Conservation (phyloP, 2,888 invertebrate species). For the Dicyrtomina minuta region DNA sequence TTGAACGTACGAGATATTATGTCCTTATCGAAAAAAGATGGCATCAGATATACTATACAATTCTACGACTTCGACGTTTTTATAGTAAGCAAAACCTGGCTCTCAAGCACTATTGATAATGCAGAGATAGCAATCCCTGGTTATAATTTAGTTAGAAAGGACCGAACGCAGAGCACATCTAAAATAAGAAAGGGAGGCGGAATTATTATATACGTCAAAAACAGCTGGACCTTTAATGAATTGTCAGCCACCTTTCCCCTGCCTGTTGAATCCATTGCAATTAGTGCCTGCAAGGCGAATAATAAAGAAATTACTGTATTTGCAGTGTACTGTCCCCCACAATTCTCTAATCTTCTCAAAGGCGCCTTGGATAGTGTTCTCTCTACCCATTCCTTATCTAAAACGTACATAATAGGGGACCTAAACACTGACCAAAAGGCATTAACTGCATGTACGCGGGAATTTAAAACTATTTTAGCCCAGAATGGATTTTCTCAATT, state of each 20-base stretch:
- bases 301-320: too few relatives aligned
- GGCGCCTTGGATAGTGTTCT: too few relatives aligned
- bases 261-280: too few relatives aligned
- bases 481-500: too few relatives aligned
- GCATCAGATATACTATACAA: neutral
- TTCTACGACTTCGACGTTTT: neutral
- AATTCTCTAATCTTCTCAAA: too few relatives aligned
- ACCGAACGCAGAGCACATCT: neutral
- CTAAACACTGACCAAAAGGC: too few relatives aligned
- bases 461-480: too few relatives aligned
- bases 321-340: too few relatives aligned
- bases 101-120: neutral
- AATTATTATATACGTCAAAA: neutral
- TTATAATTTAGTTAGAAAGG: neutral
- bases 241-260: neutral
- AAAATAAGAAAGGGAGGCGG: neutral
- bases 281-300: too few relatives aligned
- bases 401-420: too few relatives aligned
- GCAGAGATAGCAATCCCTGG: neutral
- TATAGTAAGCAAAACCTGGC: neutral
- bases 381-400: too few relatives aligned
- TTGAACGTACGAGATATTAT: neutral
- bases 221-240: neutral
- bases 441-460: too few relatives aligned
- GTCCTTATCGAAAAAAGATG: neutral